These are phyloP conservation scores for Sphaerodactylus townsendi DNA, from an alignment of 2,113 vertebrate species.

Conservation along the genomic window DNA sequence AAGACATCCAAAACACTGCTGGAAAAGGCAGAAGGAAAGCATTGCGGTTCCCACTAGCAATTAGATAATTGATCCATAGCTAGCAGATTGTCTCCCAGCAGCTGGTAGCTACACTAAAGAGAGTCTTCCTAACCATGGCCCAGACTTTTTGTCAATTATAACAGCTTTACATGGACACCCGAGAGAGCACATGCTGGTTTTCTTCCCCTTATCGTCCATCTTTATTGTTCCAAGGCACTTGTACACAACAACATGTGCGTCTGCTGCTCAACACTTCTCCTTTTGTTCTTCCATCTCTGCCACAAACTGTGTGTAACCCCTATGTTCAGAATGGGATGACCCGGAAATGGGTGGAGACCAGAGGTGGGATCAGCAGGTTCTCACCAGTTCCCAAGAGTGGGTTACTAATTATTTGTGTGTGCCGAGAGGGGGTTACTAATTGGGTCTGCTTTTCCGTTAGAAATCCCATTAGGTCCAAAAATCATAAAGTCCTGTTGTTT, in stretches of 20 bases:
- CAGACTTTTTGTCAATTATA: constrained; percentile 53
- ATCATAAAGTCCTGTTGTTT: too few relatives aligned
- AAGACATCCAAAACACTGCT: constrained; percentile 35
- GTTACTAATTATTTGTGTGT: too few relatives aligned
- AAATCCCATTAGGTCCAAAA: too few relatives aligned
- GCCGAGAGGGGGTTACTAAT: too few relatives aligned
- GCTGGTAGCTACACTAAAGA: constrained; percentile 38
- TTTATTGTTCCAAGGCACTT: constrained; percentile 58
- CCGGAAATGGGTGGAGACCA: too few relatives aligned
- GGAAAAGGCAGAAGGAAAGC: constrained; percentile 54
- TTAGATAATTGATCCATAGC: constrained; percentile 68
- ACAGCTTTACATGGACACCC: constrained; percentile 62
- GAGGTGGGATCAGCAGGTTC: too few relatives aligned
- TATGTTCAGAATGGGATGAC: too few relatives aligned
- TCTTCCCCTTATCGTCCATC: constrained; percentile 61
- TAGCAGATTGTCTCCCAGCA: constrained; percentile 60
- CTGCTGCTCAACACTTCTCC: neutral
- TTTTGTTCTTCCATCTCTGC: constrained; percentile 1
- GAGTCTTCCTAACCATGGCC: constrained; percentile 35
- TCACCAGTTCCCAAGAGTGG: too few relatives aligned
- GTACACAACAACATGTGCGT: constrained; percentile 14
- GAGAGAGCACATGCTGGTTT: constrained; percentile 65
- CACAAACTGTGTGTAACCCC: too few relatives aligned
- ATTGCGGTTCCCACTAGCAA: constrained; percentile 52
- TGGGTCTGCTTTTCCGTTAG: too few relatives aligned